Base-by-base conservation (phyloP, 2,113 vertebrate genomes). In the Lepidothrix coronata region DNA sequence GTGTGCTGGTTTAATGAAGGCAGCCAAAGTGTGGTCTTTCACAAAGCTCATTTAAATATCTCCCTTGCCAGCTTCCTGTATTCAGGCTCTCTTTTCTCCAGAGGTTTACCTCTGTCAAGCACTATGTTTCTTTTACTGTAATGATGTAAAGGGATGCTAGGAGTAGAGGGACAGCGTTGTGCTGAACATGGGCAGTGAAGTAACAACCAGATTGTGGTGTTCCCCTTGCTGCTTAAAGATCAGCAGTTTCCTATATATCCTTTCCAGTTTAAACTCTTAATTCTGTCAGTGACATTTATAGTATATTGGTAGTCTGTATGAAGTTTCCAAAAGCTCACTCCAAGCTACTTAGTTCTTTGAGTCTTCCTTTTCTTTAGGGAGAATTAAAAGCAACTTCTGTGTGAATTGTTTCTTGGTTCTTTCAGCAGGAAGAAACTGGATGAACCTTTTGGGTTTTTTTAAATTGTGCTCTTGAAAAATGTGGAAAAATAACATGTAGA, bases 1-100 rank as follows among this genome's bases (percentile, higher is more conserved):
- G 0, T 49, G 9, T n/a, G 31, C 37, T 68, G 22, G 8, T 41
- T 83, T 75, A 88, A 70, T 0, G 0, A 74, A 55, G 43, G 43
- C 43, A 65, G 22, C 12, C 28, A 52, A 76, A 24, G 25, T 77
- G 20, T 70, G 39, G 8, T 55, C 51, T 84, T 59, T 23, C 8
- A 39, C 33, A 87, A 52, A 93, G 24, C 54, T 13, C 2, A 2
- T 75, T 71, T 67, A 61, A 90, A 7, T 57, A 17, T 39, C 39
- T 81, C 16, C 35, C 65, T 91, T 52, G 35, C 35, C 44, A 44
- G 0, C 10, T 63, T 90, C 20, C 37, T 12, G 6, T 19, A 3
- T 58, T 70, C 12, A 5, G 55, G 24, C 10, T 49, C 12, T 57
- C 21, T 51, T 54, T 89, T 41, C 57, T 87, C 19, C 37, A 28